These are phyloP conservation scores for Halesus radiatus DNA, from an alignment of 1,140 invertebrate species.

Conservation along the genomic window DNA sequence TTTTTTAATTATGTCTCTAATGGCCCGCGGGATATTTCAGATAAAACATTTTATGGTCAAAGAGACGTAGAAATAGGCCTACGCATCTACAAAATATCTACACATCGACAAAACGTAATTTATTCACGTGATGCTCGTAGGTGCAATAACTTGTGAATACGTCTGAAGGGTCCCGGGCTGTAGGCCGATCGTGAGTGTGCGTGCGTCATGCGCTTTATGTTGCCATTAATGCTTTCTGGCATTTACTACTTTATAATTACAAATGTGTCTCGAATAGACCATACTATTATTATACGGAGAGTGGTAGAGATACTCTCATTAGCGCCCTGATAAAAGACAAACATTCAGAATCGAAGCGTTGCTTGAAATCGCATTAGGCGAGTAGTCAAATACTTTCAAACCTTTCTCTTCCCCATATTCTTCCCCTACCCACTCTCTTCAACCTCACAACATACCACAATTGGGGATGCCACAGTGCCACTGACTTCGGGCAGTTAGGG, in stretches of 20 bases:
- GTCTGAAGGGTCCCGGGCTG: not conserved
- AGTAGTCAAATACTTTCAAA: too few relatives aligned
- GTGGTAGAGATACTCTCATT: not conserved
- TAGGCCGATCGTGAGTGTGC: conserved; percentile 7
- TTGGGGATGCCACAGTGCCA: too few relatives aligned
- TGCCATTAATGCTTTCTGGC: conserved; percentile 15
- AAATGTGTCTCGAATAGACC: conserved; percentile 5
- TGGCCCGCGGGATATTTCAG: not conserved
- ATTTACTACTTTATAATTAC: conserved; percentile 29
- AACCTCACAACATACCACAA: not conserved
- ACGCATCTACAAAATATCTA: not conserved
- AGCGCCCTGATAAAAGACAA: not conserved
- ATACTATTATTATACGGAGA: too few relatives aligned
- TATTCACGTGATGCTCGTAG: conserved; percentile 7
- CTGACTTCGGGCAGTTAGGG: too few relatives aligned
- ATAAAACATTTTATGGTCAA: not conserved
- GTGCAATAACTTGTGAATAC: conserved; percentile 16
- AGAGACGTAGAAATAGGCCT: not conserved
- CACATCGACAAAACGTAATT: conserved; percentile 3
- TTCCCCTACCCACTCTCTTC: too few relatives aligned
- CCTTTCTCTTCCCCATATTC: too few relatives aligned
- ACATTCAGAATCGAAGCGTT: not conserved
- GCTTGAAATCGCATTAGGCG: too few relatives aligned
- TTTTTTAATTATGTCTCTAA: not conserved
- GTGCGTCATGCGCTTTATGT: conserved; percentile 29